These are phyloP conservation scores for Polymixis flavicincta DNA, from an alignment of 2,888 invertebrate genomes.

Conservation along the genomic window DNA sequence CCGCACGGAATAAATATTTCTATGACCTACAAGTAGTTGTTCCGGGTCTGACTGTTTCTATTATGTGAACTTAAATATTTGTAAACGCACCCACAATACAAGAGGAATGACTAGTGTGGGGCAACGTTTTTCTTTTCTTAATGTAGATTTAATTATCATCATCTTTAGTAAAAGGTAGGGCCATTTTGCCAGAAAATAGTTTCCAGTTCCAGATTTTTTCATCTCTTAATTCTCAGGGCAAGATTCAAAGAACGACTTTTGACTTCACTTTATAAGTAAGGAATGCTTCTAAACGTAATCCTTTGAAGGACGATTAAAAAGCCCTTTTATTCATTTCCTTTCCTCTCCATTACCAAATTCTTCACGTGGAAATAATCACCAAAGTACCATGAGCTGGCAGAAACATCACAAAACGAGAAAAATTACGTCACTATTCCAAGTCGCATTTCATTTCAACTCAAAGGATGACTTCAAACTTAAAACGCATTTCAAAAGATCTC, in stretches of 20 bases:
- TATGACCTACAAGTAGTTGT: too few species aligned
- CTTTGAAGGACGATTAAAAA: neutral
- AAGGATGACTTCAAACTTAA: constrained; percentile 53
- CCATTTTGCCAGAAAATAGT: neutral
- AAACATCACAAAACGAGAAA: constrained; percentile 26
- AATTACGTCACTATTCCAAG: constrained; percentile 48
- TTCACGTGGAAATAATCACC: constrained; percentile 14
- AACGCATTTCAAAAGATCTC: constrained; percentile 52
- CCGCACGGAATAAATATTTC: too few species aligned
- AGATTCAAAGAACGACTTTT: neutral
- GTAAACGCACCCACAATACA: too few species aligned
- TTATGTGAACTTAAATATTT: too few species aligned
- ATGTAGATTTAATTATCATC: too few species aligned
- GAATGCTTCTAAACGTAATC: neutral
- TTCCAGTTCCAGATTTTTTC: neutral
- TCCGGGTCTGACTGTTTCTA: too few species aligned
- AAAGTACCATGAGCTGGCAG: constrained; percentile 20
- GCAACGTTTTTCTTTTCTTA: too few species aligned
- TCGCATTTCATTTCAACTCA: constrained; percentile 54
- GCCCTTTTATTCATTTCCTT: neutral
- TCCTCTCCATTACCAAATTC: constrained; percentile 6
- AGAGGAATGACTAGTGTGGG: too few species aligned
- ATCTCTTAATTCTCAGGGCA: neutral
- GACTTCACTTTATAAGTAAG: neutral
- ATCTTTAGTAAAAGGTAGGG: neutral